Conservation (phyloP, 2,888 invertebrate genomes). For the Agriopis aurantiaria region DNA sequence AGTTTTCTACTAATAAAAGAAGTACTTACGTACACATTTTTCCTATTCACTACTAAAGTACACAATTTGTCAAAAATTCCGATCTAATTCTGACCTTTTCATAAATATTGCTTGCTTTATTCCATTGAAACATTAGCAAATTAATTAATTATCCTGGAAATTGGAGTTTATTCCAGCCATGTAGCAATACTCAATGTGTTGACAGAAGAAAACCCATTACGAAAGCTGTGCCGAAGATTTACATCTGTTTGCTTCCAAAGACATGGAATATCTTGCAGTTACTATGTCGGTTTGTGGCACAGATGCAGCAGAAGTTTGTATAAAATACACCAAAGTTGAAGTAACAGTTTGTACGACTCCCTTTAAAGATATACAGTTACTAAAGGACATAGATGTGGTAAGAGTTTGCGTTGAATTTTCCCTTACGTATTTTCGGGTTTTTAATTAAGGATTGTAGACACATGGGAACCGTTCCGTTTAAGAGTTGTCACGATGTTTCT, state of each 20-base stretch:
- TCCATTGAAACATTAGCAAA: not conserved
- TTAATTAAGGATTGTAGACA: slow-evolving; percentile 63
- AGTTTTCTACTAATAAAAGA: too few species aligned
- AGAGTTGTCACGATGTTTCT: slow-evolving; percentile 46
- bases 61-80: too few species aligned
- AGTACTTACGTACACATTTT: too few species aligned
- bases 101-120: too few species aligned
- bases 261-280: slow-evolving; percentile 15
- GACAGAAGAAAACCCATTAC: slow-evolving; percentile 75
- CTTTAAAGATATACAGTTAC: not conserved
- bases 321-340: not conserved
- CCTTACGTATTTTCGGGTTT: slow-evolving; percentile 61
- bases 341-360: not conserved
- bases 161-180: slow-evolving; percentile 17
- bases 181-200: slow-evolving; percentile 55
- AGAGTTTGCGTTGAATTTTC: slow-evolving; percentile 47
- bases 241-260: slow-evolving; percentile 67
- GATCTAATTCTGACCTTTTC: too few species aligned
- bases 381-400: slow-evolving; percentile 2
- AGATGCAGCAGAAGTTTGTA: slow-evolving; percentile 12
- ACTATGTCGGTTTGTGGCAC: not conserved
- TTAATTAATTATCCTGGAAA: slow-evolving; percentile 16
- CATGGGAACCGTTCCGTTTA: slow-evolving; percentile 58
- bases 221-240: slow-evolving; percentile 67
- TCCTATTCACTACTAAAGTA: too few species aligned